Percentiles rank a stretch among this genome's conserved stretches.
These are phyloP conservation scores for Tiliacea citrago DNA, from an alignment of 2,888 invertebrate species.

Conservation along the genomic window DNA sequence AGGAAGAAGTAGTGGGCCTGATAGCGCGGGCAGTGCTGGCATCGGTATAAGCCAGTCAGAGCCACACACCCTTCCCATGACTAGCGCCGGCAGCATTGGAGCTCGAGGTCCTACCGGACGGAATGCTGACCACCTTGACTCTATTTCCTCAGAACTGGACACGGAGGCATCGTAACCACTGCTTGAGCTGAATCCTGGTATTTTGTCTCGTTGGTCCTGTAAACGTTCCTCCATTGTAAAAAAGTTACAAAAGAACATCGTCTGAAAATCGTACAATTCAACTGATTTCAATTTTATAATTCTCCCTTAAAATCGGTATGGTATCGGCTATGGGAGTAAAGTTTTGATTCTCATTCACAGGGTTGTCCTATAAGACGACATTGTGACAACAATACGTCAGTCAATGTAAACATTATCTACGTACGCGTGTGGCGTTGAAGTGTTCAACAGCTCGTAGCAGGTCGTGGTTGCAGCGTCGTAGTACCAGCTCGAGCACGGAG, in stretches of 20 bases:
- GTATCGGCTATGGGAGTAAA: neutral
- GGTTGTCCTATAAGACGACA: neutral
- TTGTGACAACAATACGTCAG: neutral
- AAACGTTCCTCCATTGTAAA: slow-evolving; percentile 21
- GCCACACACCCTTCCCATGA: slow-evolving; percentile 89
- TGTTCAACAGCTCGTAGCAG: slow-evolving; percentile 97
- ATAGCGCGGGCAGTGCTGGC: slow-evolving; percentile 84
- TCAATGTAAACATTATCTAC: slow-evolving; percentile 36
- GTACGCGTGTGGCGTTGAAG: slow-evolving; percentile 91
- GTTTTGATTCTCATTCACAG: neutral
- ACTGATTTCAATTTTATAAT: neutral
- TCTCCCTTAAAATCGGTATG: neutral
- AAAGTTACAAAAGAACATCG: neutral
- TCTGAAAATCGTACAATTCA: neutral
- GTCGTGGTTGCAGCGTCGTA: slow-evolving; percentile 98
- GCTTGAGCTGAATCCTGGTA: slow-evolving; percentile 69
- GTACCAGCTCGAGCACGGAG: slow-evolving; percentile 96
- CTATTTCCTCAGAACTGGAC: slow-evolving; percentile 82
- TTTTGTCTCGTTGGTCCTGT: slow-evolving; percentile 82
- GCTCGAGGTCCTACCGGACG: slow-evolving; percentile 87
- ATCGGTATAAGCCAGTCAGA: slow-evolving; percentile 89
- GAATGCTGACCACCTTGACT: slow-evolving; percentile 87
- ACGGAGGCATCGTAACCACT: slow-evolving; percentile 81
- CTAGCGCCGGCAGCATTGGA: slow-evolving; percentile 85
- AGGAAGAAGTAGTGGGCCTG: slow-evolving; percentile 83